These are phyloP conservation scores for Atlantisia rogersi DNA, from an alignment of 2,113 vertebrate genomes.

Conservation along the genomic window DNA sequence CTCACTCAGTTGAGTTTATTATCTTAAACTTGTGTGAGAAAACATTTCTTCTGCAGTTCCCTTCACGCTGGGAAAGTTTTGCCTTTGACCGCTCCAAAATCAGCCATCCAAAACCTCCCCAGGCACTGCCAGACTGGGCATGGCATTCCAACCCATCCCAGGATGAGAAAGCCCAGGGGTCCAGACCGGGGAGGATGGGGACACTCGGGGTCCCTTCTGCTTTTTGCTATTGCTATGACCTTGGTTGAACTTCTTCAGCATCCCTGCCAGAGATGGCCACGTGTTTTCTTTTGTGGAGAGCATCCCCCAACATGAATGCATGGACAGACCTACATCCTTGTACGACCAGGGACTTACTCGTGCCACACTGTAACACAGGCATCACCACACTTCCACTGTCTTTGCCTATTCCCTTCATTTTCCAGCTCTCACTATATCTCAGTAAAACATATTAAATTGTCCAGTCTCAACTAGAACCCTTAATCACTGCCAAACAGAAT, in stretches of 20 bases:
- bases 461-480: slow-evolving; percentile 39
- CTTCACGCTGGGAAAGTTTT: not conserved
- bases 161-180: not conserved
- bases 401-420: not conserved
- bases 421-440: not conserved
- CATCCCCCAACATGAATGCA: not conserved
- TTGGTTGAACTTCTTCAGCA: not conserved
- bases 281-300: not conserved
- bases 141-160: not conserved
- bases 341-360: not conserved
- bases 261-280: not conserved
- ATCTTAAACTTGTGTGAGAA: slow-evolving; percentile 68
- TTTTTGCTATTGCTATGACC: not conserved
- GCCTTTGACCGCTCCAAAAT: not conserved
- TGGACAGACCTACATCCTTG: not conserved
- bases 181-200: not conserved
- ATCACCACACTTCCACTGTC: not conserved
- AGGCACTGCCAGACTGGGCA: not conserved
- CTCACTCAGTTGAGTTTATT: slow-evolving; percentile 73
- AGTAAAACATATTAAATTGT: not conserved
- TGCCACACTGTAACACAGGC: not conserved
- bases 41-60: slow-evolving; percentile 49
- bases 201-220: not conserved
- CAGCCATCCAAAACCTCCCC: not conserved
- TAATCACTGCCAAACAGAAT: not conserved